Percentiles rank a stretch among this genome's conserved stretches.
These are phyloP conservation scores for Acinonyx jubatus DNA, from an alignment of 2,113 vertebrate species.

Conservation along the genomic window DNA sequence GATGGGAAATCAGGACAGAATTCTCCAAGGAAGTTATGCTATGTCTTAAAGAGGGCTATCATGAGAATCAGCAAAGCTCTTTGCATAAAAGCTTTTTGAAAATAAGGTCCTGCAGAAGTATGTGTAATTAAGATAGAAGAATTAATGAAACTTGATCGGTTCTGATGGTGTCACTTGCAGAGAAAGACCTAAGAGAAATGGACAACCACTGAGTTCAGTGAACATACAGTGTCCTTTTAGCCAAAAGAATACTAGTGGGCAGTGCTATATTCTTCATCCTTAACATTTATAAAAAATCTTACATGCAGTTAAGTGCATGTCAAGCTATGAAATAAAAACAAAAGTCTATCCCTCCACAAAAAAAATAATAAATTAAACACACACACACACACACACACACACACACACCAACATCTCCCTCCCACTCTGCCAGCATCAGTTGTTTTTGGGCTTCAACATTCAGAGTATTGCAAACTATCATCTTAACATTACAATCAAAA, in stretches of 20 bases:
- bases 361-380: not conserved
- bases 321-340: not conserved
- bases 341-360: not conserved
- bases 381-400: not conserved
- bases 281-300: not conserved
- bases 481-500: not conserved
- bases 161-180: not conserved
- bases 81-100: not conserved
- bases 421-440: not conserved
- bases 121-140: not conserved
- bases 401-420: not conserved
- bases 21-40: not conserved
- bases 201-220: not conserved
- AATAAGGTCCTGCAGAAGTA: not conserved
- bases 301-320: not conserved
- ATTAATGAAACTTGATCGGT: not conserved
- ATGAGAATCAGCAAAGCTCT: not conserved
- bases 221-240: not conserved
- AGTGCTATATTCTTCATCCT: not conserved
- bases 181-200: not conserved
- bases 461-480: not conserved
- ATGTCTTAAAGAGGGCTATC: not conserved
- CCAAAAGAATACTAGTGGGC: not conserved
- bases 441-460: not conserved
- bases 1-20: not conserved